Percentiles rank a stretch among this genome's conserved stretches.
Conservation (phyloP, 1,140 invertebrate genomes). For the Vanessa tameamea region DNA sequence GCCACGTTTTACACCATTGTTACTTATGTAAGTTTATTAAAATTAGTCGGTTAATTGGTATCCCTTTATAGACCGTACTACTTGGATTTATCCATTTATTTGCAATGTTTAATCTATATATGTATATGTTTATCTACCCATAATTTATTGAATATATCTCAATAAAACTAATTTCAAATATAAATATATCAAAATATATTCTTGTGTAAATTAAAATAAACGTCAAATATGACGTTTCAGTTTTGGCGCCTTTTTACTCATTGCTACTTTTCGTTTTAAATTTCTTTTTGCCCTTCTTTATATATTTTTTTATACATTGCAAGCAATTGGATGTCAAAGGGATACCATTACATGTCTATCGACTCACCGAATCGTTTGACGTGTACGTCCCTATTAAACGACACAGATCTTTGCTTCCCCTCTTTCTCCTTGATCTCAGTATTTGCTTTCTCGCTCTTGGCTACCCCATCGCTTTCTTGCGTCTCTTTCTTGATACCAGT, state of each 20-base stretch:
- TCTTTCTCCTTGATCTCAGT: slow-evolving; percentile 70
- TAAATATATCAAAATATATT: too few species aligned
- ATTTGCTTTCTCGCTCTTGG: slow-evolving; percentile 52
- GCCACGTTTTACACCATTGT: slow-evolving; percentile 28
- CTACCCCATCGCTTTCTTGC: slow-evolving; percentile 66
- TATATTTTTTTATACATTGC: slow-evolving; percentile 19
- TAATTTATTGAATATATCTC: too few species aligned
- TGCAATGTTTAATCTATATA: slow-evolving; percentile 16
- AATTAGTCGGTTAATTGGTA: slow-evolving; percentile 35
- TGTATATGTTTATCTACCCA: background rate
- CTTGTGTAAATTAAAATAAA: too few species aligned
- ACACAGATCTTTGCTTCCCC: slow-evolving; percentile 82
- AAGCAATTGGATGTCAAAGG: slow-evolving; percentile 35
- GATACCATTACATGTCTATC: slow-evolving; percentile 26
- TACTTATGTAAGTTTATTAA: slow-evolving; percentile 26
- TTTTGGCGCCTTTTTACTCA: background rate
- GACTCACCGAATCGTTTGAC: slow-evolving; percentile 92
- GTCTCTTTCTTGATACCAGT: slow-evolving; percentile 64
- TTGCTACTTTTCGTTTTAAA: background rate
- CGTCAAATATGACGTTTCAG: too few species aligned
- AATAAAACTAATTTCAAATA: too few species aligned
- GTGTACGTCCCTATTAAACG: slow-evolving; percentile 93
- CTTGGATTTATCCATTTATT: slow-evolving; percentile 17
- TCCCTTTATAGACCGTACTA: slow-evolving; percentile 16
- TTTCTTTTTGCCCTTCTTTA: background rate